Conservation (phyloP, 2,888 invertebrate genomes). For the Sphaeridia pumilis region DNA sequence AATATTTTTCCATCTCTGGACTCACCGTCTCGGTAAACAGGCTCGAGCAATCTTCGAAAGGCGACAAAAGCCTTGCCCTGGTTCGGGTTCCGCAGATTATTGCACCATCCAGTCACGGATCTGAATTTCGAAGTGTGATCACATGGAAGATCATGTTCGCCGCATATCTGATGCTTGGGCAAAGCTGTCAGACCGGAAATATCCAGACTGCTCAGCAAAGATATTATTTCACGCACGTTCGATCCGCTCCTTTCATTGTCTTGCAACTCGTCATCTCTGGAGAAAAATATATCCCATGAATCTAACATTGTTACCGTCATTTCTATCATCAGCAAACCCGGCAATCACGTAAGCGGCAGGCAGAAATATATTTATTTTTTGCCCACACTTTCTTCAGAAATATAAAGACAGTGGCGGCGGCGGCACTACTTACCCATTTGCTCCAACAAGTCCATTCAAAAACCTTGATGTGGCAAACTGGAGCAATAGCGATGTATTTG, state of each 20-base stretch:
- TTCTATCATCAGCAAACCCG: no score
- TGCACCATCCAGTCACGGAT: slow-evolving; percentile 44
- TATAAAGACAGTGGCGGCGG: not conserved
- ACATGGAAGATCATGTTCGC: slow-evolving; percentile 43
- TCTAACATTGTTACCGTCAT: no score
- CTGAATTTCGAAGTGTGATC: slow-evolving; percentile 43
- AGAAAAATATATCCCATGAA: not conserved
- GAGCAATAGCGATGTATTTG: slow-evolving; percentile 44
- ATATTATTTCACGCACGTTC: slow-evolving; percentile 40
- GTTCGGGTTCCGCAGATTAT: slow-evolving; percentile 42
- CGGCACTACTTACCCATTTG: not conserved
- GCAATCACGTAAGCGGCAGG: not conserved
- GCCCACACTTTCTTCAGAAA: no score
- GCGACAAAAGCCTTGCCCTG: slow-evolving; percentile 42
- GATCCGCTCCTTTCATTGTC: slow-evolving; percentile 38
- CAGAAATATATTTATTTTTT: no score
- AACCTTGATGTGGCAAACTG: slow-evolving; percentile 43
- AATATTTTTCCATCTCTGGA: no score
- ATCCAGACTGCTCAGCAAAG: slow-evolving; percentile 42
- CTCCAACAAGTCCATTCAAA: slow-evolving; percentile 38
- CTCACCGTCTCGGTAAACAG: slow-evolving; percentile 42
- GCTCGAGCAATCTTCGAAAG: slow-evolving; percentile 41
- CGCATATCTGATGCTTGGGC: slow-evolving; percentile 41
- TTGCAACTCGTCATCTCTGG: slow-evolving; percentile 36
- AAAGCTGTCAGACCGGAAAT: slow-evolving; percentile 41